These are phyloP conservation scores for Platygyra sinensis DNA, from an alignment of 64 coral and sea anemone species.

Conservation along the genomic window DNA sequence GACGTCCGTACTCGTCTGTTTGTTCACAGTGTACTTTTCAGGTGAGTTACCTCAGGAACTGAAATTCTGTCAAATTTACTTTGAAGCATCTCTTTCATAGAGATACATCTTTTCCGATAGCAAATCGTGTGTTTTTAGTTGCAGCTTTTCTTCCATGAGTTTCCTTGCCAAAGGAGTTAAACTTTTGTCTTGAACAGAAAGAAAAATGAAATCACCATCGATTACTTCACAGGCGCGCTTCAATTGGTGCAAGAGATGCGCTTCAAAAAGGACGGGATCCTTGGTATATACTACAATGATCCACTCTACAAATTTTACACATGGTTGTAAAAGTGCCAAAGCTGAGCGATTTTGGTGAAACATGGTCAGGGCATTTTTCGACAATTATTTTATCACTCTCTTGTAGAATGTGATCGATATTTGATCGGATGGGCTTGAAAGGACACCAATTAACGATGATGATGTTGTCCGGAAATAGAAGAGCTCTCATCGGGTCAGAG, in stretches of 20 bases:
- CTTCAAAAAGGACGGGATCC: not conserved
- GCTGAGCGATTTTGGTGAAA: constrained; percentile 9
- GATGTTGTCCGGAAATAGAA: constrained; percentile 10
- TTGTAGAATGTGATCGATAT: constrained; percentile 26
- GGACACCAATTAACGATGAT: not conserved
- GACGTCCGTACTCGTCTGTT: too few species aligned
- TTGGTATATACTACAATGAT: not conserved
- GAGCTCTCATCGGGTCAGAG: too few species aligned
- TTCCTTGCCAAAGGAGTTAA: too few species aligned
- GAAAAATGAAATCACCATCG: not conserved
- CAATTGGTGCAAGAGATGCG: not conserved
- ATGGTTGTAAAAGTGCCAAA: not conserved
- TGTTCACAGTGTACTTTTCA: too few species aligned
- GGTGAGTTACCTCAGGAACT: too few species aligned
- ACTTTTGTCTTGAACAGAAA: not conserved
- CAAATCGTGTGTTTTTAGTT: too few species aligned
- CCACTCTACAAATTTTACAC: not conserved
- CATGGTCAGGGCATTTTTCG: not conserved
- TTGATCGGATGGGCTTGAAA: constrained; percentile 17
- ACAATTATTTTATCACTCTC: constrained; percentile 15
- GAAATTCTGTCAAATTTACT: too few species aligned
- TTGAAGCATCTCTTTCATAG: constrained; percentile 3
- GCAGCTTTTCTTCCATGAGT: too few species aligned
- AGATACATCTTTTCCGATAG: not conserved
- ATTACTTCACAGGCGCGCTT: not conserved